Conservation (phyloP, 2,888 invertebrate genomes). For the Leptopterna dolabrata region DNA sequence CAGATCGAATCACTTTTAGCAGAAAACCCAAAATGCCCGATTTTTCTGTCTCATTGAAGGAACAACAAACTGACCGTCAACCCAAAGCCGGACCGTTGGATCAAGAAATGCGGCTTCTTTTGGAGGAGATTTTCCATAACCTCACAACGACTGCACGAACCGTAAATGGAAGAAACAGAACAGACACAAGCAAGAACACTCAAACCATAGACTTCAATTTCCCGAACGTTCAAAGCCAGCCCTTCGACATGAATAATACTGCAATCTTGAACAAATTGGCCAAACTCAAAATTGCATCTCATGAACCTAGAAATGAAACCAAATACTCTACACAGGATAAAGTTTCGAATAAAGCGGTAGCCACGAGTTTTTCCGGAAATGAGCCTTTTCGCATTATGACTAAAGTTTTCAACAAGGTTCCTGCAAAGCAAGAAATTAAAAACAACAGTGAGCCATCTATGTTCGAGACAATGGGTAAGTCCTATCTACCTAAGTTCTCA, state of each 20-base stretch:
- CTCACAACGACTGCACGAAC: constrained; percentile 52
- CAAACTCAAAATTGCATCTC: constrained; percentile 51
- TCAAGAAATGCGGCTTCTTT: constrained; percentile 55
- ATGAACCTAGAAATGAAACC: constrained; percentile 16
- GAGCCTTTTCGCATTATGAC: constrained; percentile 74
- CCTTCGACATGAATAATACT: constrained; percentile 53
- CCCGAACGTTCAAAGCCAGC: constrained; percentile 21
- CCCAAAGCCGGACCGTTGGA: constrained; percentile 47
- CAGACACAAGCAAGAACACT: constrained; percentile 7
- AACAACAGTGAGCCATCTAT: constrained; percentile 26
- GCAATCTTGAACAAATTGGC: constrained; percentile 57
- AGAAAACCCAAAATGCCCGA: constrained; percentile 36
- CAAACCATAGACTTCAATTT: constrained; percentile 51
- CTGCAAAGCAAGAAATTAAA: constrained; percentile 59
- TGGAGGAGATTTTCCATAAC: constrained; percentile 59
- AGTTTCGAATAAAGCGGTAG: constrained; percentile 57
- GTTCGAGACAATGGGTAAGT: constrained; percentile 44
- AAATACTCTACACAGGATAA: constrained; percentile 32
- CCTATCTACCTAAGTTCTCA: not conserved
- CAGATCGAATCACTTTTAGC: not conserved
- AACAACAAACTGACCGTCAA: not conserved
- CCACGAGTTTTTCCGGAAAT: constrained; percentile 54
- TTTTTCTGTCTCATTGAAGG: not conserved
- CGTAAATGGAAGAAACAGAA: constrained; percentile 34
- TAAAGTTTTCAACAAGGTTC: constrained; percentile 74